Percentiles rank a stretch among this genome's conserved stretches.
phyloP scores from a whole-genome alignment of 30 jellyfish, hydroid and myxozoan species.

The Hydractinia echinata region DNA sequence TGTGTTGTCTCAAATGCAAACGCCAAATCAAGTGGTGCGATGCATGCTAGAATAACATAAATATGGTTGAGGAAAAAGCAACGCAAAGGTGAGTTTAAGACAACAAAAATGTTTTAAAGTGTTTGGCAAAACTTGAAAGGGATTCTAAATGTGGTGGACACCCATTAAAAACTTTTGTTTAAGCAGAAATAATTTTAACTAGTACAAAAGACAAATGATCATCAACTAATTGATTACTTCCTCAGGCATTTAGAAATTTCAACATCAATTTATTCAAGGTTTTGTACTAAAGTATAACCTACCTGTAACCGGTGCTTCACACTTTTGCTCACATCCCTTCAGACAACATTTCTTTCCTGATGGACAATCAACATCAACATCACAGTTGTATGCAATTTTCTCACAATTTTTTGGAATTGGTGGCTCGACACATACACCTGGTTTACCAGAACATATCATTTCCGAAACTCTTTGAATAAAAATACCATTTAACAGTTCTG shows the following conservation, averaged over 20 bases:
- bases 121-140: background rate
- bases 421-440: conserved; percentile 74
- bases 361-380: conserved; percentile 82
- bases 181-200: background rate
- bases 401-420: conserved; percentile 60
- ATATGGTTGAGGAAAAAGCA: too few species aligned
- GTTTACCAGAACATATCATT: conserved; percentile 75
- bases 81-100: too few species aligned
- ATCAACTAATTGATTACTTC: background rate
- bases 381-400: conserved; percentile 52
- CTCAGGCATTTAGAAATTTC: background rate
- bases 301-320: conserved; percentile 47
- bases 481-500: conserved; percentile 47
- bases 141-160: background rate
- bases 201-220: background rate
- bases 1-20: conserved; percentile 77
- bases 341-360: conserved; percentile 79
- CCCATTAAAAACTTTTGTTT: background rate
- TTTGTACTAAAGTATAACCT: background rate
- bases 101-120: background rate
- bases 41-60: conserved; percentile 62
- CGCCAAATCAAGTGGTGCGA: conserved; percentile 83
- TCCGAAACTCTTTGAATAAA: conserved; percentile 69
- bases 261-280: background rate
- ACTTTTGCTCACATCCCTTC: conserved; percentile 77